A percentile compares a stretch with the other conserved stretches of the same genome.
These are phyloP conservation scores for Paramormyrops kingsleyae DNA, from an alignment of 2,113 vertebrate species.

Conservation along the genomic window DNA sequence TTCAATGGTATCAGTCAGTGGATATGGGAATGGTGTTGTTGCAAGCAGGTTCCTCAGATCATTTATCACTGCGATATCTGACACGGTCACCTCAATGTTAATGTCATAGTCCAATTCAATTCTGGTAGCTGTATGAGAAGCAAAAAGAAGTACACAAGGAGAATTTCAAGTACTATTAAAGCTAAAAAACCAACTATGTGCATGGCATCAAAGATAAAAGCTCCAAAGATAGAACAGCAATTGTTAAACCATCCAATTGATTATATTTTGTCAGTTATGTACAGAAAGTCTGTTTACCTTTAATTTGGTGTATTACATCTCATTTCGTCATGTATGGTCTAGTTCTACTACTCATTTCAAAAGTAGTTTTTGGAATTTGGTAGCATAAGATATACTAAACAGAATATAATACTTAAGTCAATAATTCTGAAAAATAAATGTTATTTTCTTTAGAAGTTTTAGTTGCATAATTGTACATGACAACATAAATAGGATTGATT, in stretches of 20 bases:
- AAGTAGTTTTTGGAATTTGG: not conserved
- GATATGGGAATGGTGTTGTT: not conserved
- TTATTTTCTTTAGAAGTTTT: not conserved
- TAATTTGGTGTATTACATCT: not conserved
- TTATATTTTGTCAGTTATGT: not conserved
- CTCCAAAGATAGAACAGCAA: not conserved
- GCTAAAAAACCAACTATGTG: no score
- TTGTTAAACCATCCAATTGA: not conserved
- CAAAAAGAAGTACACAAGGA: not conserved
- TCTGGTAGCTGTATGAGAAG: not conserved
- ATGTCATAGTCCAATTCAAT: not conserved
- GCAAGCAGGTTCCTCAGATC: not conserved
- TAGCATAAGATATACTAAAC: not conserved
- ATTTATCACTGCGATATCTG: not conserved
- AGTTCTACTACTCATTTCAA: not conserved
- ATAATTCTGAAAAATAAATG: not conserved
- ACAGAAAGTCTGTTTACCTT: not conserved
- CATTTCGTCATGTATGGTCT: not conserved
- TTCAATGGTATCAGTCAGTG: not conserved
- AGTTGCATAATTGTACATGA: not conserved
- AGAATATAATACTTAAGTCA: not conserved
- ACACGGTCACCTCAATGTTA: constrained; percentile 1
- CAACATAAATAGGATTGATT: not conserved
- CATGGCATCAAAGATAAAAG: not conserved
- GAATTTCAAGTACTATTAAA: not conserved